phyloP scores from a whole-genome alignment of 2,113 vertebrate species.

The Myanophis thanlyinensis region DNA sequence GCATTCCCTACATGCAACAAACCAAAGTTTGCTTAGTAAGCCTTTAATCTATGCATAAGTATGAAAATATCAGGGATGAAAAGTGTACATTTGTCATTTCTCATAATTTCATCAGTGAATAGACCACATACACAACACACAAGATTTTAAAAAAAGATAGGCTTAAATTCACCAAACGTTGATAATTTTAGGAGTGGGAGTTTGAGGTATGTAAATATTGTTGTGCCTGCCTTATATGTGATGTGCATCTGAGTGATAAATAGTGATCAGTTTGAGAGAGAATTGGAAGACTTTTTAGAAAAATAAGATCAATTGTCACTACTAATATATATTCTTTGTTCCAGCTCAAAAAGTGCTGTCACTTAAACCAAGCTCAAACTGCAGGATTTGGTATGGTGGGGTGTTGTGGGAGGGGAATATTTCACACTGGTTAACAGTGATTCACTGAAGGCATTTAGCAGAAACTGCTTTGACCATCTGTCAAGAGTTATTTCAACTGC shows the following conservation, averaged over 20 bases:
- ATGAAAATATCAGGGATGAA: neutral
- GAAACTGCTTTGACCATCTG: neutral
- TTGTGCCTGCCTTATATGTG: neutral
- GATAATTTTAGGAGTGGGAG: neutral
- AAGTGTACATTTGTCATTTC: neutral
- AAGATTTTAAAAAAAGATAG: neutral
- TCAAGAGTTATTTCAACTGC: neutral
- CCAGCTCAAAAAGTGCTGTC: neutral
- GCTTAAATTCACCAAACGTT: neutral
- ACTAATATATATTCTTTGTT: neutral
- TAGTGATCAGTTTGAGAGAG: neutral
- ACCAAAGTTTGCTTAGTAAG: neutral
- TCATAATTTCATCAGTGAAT: neutral
- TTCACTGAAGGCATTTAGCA: neutral
- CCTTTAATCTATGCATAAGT: neutral
- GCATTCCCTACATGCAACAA: neutral
- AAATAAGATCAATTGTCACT: neutral
- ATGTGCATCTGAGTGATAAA: neutral
- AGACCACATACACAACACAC: neutral
- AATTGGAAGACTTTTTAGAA: neutral
- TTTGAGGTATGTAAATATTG: neutral
- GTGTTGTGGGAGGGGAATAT: neutral
- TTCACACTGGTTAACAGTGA: neutral
- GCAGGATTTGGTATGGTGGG: neutral
- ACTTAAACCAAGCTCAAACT: neutral